A percentile compares a stretch with the other conserved stretches of the same genome.
These are phyloP conservation scores for Teleogryllus occipitalis DNA, from an alignment of 1,140 invertebrate species.

Conservation along the genomic window DNA sequence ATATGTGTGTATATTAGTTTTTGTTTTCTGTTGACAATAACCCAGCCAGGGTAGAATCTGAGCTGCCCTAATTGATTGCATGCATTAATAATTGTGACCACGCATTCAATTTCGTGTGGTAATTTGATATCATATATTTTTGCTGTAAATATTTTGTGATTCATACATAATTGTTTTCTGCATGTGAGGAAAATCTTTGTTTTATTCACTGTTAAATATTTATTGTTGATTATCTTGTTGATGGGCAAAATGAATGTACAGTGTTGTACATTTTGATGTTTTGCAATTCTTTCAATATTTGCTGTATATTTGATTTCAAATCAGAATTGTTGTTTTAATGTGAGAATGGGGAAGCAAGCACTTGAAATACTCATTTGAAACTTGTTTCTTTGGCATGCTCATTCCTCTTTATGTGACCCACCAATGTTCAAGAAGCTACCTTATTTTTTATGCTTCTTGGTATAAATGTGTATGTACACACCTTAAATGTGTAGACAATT, in stretches of 20 bases:
- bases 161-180: neutral
- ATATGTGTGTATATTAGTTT: constrained; percentile 2
- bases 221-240: constrained; percentile 15
- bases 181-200: neutral
- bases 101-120: neutral
- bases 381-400: neutral
- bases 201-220: constrained; percentile 11
- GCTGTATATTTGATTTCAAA: neutral
- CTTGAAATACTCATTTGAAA: neutral
- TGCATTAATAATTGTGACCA: constrained; percentile 7
- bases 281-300: constrained; percentile 15
- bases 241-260: constrained; percentile 17
- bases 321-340: neutral
- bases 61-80: constrained; percentile 7
- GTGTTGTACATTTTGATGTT: constrained; percentile 14
- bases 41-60: neutral
- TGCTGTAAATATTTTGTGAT: constrained; percentile 1
- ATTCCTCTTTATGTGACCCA: neutral
- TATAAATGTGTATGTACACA: neutral
- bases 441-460: neutral
- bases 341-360: neutral
- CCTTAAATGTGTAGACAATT: neutral
- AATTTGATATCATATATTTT: neutral
- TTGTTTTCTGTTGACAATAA: constrained; percentile 11
- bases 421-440: neutral